Evolutionary conservation across 1,140 invertebrate species (phyloP).

Genomic region (Rhizoglyphus robini): DNA sequence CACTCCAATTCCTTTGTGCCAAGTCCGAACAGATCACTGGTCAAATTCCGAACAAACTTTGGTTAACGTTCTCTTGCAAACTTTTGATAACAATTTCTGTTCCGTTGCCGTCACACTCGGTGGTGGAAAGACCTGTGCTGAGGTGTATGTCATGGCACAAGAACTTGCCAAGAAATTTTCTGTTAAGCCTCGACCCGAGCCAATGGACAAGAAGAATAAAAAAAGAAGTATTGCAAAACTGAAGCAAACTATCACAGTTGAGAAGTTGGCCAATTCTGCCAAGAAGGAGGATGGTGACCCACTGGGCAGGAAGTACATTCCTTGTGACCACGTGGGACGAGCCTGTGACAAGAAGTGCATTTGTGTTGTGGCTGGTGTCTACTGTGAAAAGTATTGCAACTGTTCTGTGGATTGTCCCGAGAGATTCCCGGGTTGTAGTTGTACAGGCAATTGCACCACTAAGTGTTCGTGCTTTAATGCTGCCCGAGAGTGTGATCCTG

Average conservation of each 20-base stretch:
- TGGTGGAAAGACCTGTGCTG: neutral
- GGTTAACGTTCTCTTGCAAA: neutral
- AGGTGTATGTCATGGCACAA: neutral
- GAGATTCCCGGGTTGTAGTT: slow-evolving; percentile 92
- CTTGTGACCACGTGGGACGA: slow-evolving; percentile 81
- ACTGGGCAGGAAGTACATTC: slow-evolving; percentile 49
- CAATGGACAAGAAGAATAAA: slow-evolving; percentile 69
- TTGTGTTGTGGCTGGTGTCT: slow-evolving; percentile 83
- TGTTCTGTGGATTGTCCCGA: slow-evolving; percentile 89
- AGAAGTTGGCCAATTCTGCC: slow-evolving; percentile 69
- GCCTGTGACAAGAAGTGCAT: slow-evolving; percentile 78
- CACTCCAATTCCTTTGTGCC: neutral
- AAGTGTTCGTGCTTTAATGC: slow-evolving; percentile 97
- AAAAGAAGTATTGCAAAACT: slow-evolving; percentile 52
- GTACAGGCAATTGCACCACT: slow-evolving; percentile 95
- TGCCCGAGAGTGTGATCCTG: slow-evolving; percentile 94
- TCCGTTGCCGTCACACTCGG: neutral
- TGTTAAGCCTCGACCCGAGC: neutral
- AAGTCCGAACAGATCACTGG: neutral
- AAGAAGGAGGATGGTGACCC: slow-evolving; percentile 40
- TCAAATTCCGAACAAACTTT: neutral
- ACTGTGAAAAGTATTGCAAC: slow-evolving; percentile 96
- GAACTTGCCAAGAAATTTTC: too few relatives aligned
- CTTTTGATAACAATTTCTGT: neutral
- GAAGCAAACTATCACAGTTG: slow-evolving; percentile 62